Base-by-base conservation (phyloP, 1,140 invertebrate genomes). In the Limonius californicus region DNA sequence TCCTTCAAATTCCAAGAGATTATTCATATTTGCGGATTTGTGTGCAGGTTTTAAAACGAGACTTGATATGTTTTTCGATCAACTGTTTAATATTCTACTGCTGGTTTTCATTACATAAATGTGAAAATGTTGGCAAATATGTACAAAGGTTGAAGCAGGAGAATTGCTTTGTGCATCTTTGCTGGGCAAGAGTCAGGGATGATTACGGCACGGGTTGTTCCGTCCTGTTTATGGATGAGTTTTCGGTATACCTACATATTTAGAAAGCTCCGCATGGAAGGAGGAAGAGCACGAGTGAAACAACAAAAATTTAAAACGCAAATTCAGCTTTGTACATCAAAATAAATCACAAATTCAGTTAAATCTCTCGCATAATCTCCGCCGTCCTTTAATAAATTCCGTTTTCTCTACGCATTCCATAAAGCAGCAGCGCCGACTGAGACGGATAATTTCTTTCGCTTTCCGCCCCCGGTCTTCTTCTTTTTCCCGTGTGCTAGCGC, bases 101-200 rank as follows among this genome's bases (percentile, higher is more conserved):
- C n/a, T n/a, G n/a, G n/a, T n/a, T n/a, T n/a, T n/a, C n/a, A n/a
- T n/a, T n/a, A n/a, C n/a, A n/a, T n/a, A n/a, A n/a, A n/a, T n/a
- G n/a, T n/a, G n/a, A n/a, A n/a, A n/a, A n/a, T n/a, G n/a, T n/a
- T n/a, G n/a, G n/a, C n/a, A n/a, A n/a, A n/a, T n/a, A n/a, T n/a
- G n/a, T n/a, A n/a, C n/a, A n/a, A n/a, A 57, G 45, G 11, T 57
- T 57, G 19, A 42, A 30, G 12, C 15, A 19, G n/a, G 45, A 43
- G 42, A 35, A 42, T 57, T 57, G 42, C 56, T 57, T 57, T 15
- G 42, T 57, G 56, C 56, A 42, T 43, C 11, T 42, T 42, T 57
- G 35, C 45, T 7, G 57, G 57, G 39, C 16, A 59, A 59, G 57
- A 59, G 19, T 23, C 57, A 21, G 11, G 32, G 1, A 42, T 45